Percentiles rank a stretch among this genome's conserved stretches.
Evolutionary conservation across 2,113 vertebrate genomes (phyloP).

Genomic region (Mus pahari): DNA sequence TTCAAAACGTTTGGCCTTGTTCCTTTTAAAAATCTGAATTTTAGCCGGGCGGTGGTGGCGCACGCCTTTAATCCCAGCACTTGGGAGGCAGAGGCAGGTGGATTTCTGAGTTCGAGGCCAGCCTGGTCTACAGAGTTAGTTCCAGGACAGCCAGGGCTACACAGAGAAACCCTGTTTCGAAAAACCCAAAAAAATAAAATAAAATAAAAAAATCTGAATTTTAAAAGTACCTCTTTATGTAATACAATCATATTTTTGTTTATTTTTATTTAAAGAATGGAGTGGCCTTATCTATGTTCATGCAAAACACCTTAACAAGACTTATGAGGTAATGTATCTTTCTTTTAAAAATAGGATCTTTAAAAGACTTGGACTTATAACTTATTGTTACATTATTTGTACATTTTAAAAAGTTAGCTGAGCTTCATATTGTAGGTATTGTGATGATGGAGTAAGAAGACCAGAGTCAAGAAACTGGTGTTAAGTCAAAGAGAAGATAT

Average conservation of each 20-base stretch:
- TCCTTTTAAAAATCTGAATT: conserved; percentile 57
- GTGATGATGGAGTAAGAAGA: not conserved
- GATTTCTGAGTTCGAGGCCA: too few relatives aligned
- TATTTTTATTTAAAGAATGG: conserved; percentile 91
- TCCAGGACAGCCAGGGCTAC: too few relatives aligned
- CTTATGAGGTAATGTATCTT: conserved; percentile 92
- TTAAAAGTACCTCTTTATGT: not conserved
- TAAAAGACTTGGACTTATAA: not conserved
- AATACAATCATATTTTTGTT: conserved; percentile 26
- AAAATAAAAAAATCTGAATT: conserved; percentile 56
- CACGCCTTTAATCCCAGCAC: too few relatives aligned
- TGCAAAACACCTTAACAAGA: conserved; percentile 95
- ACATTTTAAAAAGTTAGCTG: conserved; percentile 20
- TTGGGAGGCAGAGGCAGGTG: too few relatives aligned
- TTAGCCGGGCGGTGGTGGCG: too few relatives aligned
- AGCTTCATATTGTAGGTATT: conserved; percentile 49
- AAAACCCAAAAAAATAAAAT: too few relatives aligned
- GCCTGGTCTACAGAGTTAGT: too few relatives aligned
- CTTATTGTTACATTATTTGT: conserved; percentile 33
- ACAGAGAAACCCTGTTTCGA: too few relatives aligned
- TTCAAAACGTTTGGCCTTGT: conserved; percentile 17
- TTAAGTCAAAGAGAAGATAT: not conserved
- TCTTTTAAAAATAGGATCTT: conserved; percentile 51
- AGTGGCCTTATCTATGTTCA: conserved; percentile 96
- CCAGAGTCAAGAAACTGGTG: not conserved